These are phyloP conservation scores for Pissodes strobi DNA, from an alignment of 1,140 invertebrate species.

Conservation along the genomic window DNA sequence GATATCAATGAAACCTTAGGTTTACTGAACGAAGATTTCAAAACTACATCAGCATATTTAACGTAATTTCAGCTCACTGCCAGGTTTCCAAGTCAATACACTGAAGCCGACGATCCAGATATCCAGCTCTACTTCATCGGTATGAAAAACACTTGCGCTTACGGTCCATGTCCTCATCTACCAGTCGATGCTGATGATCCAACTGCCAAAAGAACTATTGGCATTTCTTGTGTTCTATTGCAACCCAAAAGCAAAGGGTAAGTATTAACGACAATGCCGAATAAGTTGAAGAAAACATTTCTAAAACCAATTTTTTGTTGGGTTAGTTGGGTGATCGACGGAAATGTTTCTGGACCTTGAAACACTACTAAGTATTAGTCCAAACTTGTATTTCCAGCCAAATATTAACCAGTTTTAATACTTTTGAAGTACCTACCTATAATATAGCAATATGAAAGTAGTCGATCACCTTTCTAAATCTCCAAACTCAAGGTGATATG, in stretches of 20 bases:
- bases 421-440: neutral
- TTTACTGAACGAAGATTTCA: neutral
- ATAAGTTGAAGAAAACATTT: neutral
- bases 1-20: neutral
- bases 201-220: slow-evolving; percentile 28
- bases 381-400: too few relatives aligned
- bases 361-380: too few relatives aligned
- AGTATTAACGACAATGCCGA: neutral
- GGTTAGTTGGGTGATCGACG: too few relatives aligned
- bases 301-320: too few relatives aligned
- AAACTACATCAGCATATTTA: neutral
- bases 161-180: slow-evolving; percentile 57
- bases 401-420: too few relatives aligned
- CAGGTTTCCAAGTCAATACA: slow-evolving; percentile 63
- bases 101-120: slow-evolving; percentile 62
- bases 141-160: slow-evolving; percentile 63
- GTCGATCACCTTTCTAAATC: too few relatives aligned
- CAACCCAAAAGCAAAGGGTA: slow-evolving; percentile 26
- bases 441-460: neutral
- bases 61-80: slow-evolving; percentile 58
- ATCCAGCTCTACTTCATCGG: slow-evolving; percentile 69
- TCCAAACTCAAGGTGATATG: too few relatives aligned
- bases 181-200: slow-evolving; percentile 58
- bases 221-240: slow-evolving; percentile 11
- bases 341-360: too few relatives aligned